Base-by-base conservation (phyloP, 2,797 vertebrate species). In the Clarias fuscus region DNA sequence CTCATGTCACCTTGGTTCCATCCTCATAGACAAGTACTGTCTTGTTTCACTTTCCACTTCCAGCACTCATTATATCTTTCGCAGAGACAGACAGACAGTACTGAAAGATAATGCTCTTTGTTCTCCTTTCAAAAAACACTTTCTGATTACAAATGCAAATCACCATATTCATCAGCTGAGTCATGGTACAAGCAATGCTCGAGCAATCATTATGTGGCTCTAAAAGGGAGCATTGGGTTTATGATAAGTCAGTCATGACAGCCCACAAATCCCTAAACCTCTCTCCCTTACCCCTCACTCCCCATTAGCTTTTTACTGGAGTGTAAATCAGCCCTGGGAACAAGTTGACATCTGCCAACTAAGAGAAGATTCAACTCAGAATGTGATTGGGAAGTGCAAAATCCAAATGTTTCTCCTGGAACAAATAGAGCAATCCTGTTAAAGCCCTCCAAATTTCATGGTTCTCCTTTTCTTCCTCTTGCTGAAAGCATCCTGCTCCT, bases 301-400 rank as follows among this genome's bases (percentile, higher is more conserved):
- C 86, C 79, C 61, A 40, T 53, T 88, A 59, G 84, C 90, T 90
- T 88, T 92, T 73, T 82, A 20, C 83, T 80, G 82, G 67, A 85
- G 84, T 84, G 86, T 93, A 93, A 94, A 94, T 94, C 92, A 92
- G 89, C 89, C 88, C 86, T 24, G 84, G 87, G 91, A 91, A 92
- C 91, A 92, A 90, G 93, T 91, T 93, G 92, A 93, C 86, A 91
- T 93, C 90, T 92, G 93, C 92, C 92, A 94, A 89, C 82, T 86
- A 89, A 89, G 89, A 92, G 86, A 90, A 90, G 90, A 90, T 91
- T 88, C 87, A 93, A 90, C 71, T 89, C 90, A 88, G 87, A 93
- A 93, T 92, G 88, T 86, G 89, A 92, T 87, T 67, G 76, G 82
- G 87, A 89, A 90, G 76, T 84, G 82, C 89, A 83, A 85, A 89